A percentile compares a stretch with the other conserved stretches of the same genome.
phyloP scores from a whole-genome alignment of 2,113 vertebrate genomes.

The Ochotona curzoniae region DNA sequence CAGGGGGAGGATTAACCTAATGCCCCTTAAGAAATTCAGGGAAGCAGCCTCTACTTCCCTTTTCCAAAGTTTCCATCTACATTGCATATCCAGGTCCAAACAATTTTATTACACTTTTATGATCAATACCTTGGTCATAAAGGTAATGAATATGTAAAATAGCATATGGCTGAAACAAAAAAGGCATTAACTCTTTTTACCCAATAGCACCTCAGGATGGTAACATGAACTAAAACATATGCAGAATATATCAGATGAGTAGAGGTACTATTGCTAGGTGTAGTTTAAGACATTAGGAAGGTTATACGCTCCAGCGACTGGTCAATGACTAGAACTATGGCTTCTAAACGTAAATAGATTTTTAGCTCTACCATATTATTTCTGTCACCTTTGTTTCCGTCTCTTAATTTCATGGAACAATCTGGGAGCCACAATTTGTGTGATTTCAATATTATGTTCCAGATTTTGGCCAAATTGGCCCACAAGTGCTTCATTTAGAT shows the following conservation, averaged over 20 bases:
- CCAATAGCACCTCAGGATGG: neutral
- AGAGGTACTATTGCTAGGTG: neutral
- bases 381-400: neutral
- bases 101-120: neutral
- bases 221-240: neutral
- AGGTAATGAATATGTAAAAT: neutral
- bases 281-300: neutral
- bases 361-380: neutral
- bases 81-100: neutral
- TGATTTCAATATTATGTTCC: neutral
- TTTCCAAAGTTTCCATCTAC: too few relatives aligned
- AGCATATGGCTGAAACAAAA: neutral
- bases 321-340: neutral
- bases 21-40: too few relatives aligned
- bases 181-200: neutral
- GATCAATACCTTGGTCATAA: neutral
- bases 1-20: too few relatives aligned
- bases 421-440: neutral
- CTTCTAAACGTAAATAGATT: neutral
- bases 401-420: neutral
- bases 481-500: neutral
- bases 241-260: neutral
- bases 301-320: neutral
- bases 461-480: neutral
- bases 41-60: neutral